Evolutionary conservation across 2,888 invertebrate species (phyloP).

Genomic region (Pristionchus arcanus): DNA sequence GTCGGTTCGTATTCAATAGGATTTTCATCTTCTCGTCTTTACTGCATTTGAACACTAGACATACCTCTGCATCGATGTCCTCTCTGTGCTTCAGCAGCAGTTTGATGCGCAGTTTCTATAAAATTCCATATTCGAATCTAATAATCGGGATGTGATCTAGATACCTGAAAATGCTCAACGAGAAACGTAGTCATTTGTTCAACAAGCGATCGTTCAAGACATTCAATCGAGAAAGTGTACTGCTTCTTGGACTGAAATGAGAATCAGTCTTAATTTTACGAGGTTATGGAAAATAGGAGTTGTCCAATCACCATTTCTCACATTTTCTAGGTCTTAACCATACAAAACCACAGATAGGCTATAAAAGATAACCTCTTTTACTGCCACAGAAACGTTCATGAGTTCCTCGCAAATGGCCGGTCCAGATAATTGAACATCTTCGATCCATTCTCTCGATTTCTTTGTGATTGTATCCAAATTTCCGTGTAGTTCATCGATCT

Average conservation of each 20-base stretch:
- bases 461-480: background rate
- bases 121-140: too few relatives aligned
- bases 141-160: too few relatives aligned
- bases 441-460: slow-evolving; percentile 11
- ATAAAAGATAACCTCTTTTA: slow-evolving; percentile 9
- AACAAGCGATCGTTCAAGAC: background rate
- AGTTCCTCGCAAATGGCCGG: slow-evolving; percentile 51
- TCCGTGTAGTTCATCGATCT: background rate
- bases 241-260: slow-evolving; percentile 46
- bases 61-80: slow-evolving; percentile 21
- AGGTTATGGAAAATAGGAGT: too few relatives aligned
- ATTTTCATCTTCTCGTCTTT: too few relatives aligned
- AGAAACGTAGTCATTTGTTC: slow-evolving; percentile 25
- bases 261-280: too few relatives aligned
- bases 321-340: background rate
- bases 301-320: background rate
- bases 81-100: slow-evolving; percentile 23
- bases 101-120: background rate
- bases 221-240: slow-evolving; percentile 35
- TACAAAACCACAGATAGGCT: background rate
- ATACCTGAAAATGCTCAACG: slow-evolving; percentile 30
- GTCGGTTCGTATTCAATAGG: too few relatives aligned
- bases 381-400: background rate
- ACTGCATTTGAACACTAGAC: background rate
- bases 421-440: slow-evolving; percentile 3